Evolutionary conservation across 2,797 vertebrate genomes (phyloP), one percentile per base, ranked within the genome.

Genomic region (Sebastes ruberrimus): DNA sequence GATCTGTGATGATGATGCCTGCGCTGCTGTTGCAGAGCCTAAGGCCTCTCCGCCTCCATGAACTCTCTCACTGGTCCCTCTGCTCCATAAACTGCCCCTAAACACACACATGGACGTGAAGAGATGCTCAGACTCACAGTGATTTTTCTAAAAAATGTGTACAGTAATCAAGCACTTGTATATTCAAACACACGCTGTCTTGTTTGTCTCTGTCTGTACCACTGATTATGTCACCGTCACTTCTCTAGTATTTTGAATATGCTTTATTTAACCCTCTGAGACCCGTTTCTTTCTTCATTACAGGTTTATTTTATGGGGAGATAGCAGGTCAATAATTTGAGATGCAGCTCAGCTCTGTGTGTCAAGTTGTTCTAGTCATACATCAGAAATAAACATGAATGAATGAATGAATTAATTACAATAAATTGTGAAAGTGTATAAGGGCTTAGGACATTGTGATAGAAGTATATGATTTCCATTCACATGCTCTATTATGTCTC

Each of bases 1-100:
- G 82, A 82, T 78, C 78, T 92, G 85, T 72, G 76, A 87, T 87
- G 80, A 86, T 67, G 81, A 83, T 89, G 84, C 55, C 72, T 78
- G 71, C 84, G 84, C 80, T 76, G 84, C 74, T 38, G 65, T 76
- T 85, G 81, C 66, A 33, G 80, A 77, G 85, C 81, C 85, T 63
- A 7, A 18, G 86, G 91, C 86, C 55, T 66, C 83, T 83, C 75
- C 10, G 55, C 71, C 71, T 75, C 64, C 74, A 53, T 76, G 72
- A 83, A 90, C 81, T 67, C 81, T 80, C 75, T 82, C 82, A 57
- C 72, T 86, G 81, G 87, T 85, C 60, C 72, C 57, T 80, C 68
- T 38, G 74, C 73, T 82, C 23, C 23, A 77, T 62, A 9, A 80
- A 84, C 52, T 33, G 18, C n/a, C 49, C 10, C 22, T 35, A 49